Base-by-base conservation (phyloP, 2,888 invertebrate species). In the Yponomeuta evonymella region DNA sequence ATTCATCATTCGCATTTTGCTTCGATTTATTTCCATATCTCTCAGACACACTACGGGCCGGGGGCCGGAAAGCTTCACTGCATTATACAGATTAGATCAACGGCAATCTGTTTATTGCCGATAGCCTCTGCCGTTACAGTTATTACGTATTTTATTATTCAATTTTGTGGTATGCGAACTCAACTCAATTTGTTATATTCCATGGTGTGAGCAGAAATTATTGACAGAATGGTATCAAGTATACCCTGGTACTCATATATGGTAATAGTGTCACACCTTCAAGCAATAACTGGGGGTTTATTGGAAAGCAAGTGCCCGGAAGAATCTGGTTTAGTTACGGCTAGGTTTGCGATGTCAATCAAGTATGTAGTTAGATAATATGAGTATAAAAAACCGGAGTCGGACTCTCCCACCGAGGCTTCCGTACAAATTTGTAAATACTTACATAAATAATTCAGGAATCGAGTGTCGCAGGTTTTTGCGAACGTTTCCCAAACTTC, bases 91-190 rank as follows among this genome's bases (percentile, higher is more conserved):
- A 30, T 64, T 33, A 67, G 48, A 67, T 67, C 36, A 67, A 67
- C 67, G 67, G 67, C 33, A 43, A 65, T 4, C 67, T 12, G 33
- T 67, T 67, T 43, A 36, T 67, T 43, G 43, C 67, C 67, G 67
- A 36, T 67, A 9, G 67, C 12, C 36, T 67, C 67, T 67, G 36
- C 67, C 67, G 67, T 43, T 67, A 67, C 67, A 67, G 67, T 15
- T 36, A 67, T 67, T 67, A 67, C 67, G 67, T 36, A 67, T 67
- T 67, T 67, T 67, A 67, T 67, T 67, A 67, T 67, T 67, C n/a
- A n/a, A 67, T 43, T 67, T 15, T 64, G 51, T 58, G 51, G 51
- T 58, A 58, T 58, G 15, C 51, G 51, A 58, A 58, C 12, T 58
- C 51, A 58, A 15, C 4, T 58, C 51, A 10, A 51, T 51, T 51